Evolutionary conservation across 2,113 vertebrate genomes (phyloP).

Genomic region (Aegithalos caudatus): DNA sequence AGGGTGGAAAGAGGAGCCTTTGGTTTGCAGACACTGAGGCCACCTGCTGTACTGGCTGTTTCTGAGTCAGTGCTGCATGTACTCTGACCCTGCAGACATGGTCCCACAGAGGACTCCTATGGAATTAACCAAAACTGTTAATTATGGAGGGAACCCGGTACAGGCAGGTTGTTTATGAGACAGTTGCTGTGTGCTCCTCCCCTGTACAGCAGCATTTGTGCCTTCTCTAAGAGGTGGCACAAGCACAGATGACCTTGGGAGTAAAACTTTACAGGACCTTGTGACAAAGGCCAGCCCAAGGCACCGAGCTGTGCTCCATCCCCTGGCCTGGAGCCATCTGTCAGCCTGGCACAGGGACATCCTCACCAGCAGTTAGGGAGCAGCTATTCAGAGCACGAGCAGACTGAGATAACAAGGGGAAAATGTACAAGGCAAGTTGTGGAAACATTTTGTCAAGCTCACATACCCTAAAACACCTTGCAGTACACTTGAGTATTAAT

Average conservation of each 20-base stretch:
- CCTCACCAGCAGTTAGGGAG: no score
- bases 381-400: background rate
- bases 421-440: background rate
- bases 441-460: background rate
- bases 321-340: background rate
- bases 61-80: background rate
- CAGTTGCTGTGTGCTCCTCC: background rate
- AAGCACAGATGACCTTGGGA: background rate
- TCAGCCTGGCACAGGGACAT: background rate
- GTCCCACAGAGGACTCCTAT: background rate
- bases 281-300: background rate
- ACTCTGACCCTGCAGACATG: background rate
- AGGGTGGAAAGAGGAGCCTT: background rate
- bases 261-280: background rate
- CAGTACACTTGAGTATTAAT: background rate
- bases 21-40: background rate
- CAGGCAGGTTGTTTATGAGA: background rate
- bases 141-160: rapidly evolving
- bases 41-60: background rate
- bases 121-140: background rate
- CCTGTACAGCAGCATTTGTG: background rate
- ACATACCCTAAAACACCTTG: rapidly evolving
- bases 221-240: background rate
- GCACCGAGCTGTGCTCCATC: background rate
- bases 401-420: background rate